Conservation (phyloP, 2,888 invertebrate genomes). For the Pimpla rufipes region DNA sequence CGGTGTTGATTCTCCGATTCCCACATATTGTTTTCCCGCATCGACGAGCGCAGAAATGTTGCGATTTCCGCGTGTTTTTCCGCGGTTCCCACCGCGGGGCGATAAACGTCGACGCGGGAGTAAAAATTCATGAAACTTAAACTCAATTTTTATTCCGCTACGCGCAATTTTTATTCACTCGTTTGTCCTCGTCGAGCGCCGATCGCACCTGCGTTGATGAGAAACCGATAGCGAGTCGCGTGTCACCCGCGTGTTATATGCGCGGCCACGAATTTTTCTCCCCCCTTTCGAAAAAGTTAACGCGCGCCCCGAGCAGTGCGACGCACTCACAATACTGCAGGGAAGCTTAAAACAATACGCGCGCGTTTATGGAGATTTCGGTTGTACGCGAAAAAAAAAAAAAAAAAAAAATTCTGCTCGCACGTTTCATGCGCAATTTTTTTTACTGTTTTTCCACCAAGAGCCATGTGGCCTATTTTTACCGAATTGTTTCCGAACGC, state of each 20-base stretch:
- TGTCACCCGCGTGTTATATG: slow-evolving; percentile 19
- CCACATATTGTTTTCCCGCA: too few relatives aligned
- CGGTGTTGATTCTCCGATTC: too few relatives aligned
- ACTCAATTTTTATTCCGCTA: not conserved
- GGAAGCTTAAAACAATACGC: not conserved
- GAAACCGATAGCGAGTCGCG: not conserved
- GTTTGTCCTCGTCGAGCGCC: not conserved
- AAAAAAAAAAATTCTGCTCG: too few relatives aligned
- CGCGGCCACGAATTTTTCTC: slow-evolving; percentile 33
- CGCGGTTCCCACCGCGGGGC: not conserved
- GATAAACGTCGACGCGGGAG: not conserved
- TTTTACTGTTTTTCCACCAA: not conserved
- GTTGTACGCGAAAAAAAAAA: not conserved
- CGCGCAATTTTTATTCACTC: not conserved
- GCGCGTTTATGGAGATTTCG: not conserved
- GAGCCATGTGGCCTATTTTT: not conserved
- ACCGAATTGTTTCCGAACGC: too few relatives aligned
- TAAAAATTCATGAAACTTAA: not conserved
- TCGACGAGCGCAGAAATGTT: too few relatives aligned
- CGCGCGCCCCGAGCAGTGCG: slow-evolving; percentile 3
- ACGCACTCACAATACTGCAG: not conserved
- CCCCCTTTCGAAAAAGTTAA: not conserved
- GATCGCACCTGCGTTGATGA: not conserved
- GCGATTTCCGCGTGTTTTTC: too few relatives aligned
- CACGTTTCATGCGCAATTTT: too few relatives aligned